These are phyloP conservation scores for Heptranchias perlo DNA, from an alignment of 2,113 vertebrate genomes.

Conservation along the genomic window DNA sequence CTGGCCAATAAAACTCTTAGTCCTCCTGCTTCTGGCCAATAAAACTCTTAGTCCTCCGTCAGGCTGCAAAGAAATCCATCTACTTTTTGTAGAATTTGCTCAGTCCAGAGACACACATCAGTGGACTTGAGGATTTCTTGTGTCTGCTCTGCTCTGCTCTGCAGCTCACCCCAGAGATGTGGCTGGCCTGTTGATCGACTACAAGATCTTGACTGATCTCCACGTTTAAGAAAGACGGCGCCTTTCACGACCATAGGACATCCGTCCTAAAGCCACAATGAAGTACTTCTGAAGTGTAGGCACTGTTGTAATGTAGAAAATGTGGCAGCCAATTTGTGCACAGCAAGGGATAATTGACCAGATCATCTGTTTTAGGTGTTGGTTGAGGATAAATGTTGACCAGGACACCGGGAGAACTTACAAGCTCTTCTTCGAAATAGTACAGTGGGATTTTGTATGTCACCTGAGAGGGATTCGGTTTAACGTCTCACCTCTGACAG, in stretches of 20 bases:
- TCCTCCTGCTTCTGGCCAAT: neutral
- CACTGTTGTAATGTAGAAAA: neutral
- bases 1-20: neutral
- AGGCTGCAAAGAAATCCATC: neutral
- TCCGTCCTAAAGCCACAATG: neutral
- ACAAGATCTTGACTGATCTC: neutral
- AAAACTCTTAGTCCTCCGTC: neutral
- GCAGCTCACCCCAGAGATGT: too few relatives aligned
- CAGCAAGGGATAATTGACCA: neutral
- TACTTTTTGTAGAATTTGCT: too few relatives aligned
- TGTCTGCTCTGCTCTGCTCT: too few relatives aligned
- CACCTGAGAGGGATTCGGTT: too few relatives aligned
- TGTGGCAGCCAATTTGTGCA: neutral
- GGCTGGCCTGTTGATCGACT: too few relatives aligned
- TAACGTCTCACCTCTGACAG: too few relatives aligned
- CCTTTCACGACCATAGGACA: neutral
- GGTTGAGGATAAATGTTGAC: too few relatives aligned
- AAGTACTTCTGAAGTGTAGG: neutral
- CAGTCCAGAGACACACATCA: too few relatives aligned
- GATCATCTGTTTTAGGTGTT: too few relatives aligned
- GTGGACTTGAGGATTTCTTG: too few relatives aligned
- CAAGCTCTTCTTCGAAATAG: neutral
- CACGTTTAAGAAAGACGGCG: neutral
- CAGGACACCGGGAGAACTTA: neutral
- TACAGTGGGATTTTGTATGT: neutral